Conservation (phyloP, 2,888 invertebrate species). For the Pantelozetes paolii region DNA sequence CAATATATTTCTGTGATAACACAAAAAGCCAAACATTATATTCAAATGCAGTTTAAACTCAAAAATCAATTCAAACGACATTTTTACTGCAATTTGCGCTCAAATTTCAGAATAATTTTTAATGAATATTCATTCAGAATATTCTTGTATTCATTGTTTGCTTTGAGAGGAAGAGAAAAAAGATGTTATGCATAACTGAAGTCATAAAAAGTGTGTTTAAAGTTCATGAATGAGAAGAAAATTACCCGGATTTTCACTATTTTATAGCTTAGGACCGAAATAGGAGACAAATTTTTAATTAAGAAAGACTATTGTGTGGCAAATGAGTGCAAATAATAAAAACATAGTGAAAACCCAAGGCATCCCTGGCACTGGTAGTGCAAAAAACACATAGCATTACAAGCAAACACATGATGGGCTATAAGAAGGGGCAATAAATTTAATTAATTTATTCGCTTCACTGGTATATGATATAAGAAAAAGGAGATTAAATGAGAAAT, state of each 20-base stretch:
- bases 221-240: neutral
- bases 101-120: too few species aligned
- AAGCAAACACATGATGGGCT: neutral
- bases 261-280: neutral
- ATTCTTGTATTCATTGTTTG: too few species aligned
- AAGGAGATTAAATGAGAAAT: neutral
- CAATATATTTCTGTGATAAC: too few species aligned
- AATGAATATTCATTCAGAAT: too few species aligned
- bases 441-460: slow-evolving; percentile 31
- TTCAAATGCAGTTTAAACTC: too few species aligned
- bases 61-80: too few species aligned
- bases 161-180: too few species aligned
- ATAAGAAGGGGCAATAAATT: slow-evolving; percentile 16
- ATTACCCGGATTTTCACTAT: neutral
- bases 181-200: too few species aligned
- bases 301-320: slow-evolving; percentile 19
- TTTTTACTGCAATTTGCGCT: too few species aligned
- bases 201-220: too few species aligned
- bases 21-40: too few species aligned
- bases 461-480: slow-evolving; percentile 8
- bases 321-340: slow-evolving; percentile 27
- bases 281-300: slow-evolving; percentile 27
- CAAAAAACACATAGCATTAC: neutral
- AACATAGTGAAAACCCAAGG: too few species aligned
- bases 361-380: neutral